Base-by-base conservation (phyloP, 2,113 vertebrate genomes). In the Poeciliopsis turrubarensis region DNA sequence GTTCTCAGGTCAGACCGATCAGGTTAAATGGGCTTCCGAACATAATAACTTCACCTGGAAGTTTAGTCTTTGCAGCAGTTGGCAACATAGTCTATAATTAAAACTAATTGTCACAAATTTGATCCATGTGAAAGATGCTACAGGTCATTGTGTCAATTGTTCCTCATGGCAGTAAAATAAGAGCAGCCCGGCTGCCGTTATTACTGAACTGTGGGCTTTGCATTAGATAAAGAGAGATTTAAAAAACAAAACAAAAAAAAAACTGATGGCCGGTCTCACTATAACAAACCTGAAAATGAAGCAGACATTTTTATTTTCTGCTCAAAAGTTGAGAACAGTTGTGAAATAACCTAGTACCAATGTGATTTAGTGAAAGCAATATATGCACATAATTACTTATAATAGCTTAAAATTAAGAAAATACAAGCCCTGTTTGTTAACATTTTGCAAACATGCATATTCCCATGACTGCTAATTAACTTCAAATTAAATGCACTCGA, bases 401-500 rank as follows among this genome's bases (percentile, higher is more conserved):
- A n/a, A 57, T 11, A 57, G 22, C 25, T 57, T n/a, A 57, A n/a
- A 19, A n/a, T 57, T n/a, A n/a, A n/a, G 3, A n/a, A n/a, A 10
- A 10, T 57, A 25, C 22, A 57, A 57, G 9, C 25, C 6, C 0
- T 25, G 25, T 25, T 57, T n/a, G 51, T 82, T 57, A 86, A 70
- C 82, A 6, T 47, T 1, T 47, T 19, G 17, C 15, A 7, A 19
- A 78, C 80, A 80, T 41, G 6, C 75, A 68, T 61, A 76, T 27
- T 63, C 5, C 17, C 32, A 69, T 26, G 63, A 61, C 31, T 10
- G 25, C 22, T 57, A 25, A 57, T 57, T 25, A 57, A 39, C 25
- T 3, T 27, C 74, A 81, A 90, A 92, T 83, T 88, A 70, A 70
- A 77, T 34, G 37, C 72, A 57, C 72, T 77, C 41, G 29, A 68